Conservation (phyloP, 2,113 vertebrate genomes). For the Micromys minutus region DNA sequence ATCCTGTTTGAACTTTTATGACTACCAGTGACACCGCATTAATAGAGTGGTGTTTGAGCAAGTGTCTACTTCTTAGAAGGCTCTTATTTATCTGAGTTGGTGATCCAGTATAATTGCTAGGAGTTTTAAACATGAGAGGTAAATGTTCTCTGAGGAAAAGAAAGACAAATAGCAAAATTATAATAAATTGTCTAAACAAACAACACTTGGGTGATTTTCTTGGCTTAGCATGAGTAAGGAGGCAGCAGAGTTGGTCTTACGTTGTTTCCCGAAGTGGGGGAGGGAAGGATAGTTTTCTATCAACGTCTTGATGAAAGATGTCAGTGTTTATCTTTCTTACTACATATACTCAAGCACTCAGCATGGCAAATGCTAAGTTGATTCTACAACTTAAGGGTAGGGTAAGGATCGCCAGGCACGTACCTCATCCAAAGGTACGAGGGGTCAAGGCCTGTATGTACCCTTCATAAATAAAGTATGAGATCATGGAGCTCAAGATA, state of each 20-base stretch:
- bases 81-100: constrained; percentile 31
- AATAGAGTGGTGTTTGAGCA: background rate
- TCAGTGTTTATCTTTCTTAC: background rate
- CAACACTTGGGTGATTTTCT: background rate
- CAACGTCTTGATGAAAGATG: constrained; percentile 21
- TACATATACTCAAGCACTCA: background rate
- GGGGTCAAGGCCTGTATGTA: constrained; percentile 19
- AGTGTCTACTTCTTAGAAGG: background rate
- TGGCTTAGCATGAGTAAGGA: background rate
- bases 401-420: background rate
- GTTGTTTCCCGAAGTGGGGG: background rate
- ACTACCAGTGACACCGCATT: background rate
- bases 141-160: constrained; percentile 37
- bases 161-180: background rate
- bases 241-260: too few species aligned
- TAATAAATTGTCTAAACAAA: constrained; percentile 32
- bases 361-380: background rate
- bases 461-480: constrained; percentile 43
- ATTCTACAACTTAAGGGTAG: background rate
- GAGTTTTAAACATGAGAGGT: constrained; percentile 38
- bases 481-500: background rate
- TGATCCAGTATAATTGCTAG: background rate
- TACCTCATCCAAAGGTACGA: background rate
- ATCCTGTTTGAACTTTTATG: background rate
- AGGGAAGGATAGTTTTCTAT: background rate